Percentiles rank a stretch among this genome's conserved stretches.
Conservation (phyloP, 1,140 invertebrate genomes). For the Bombus sibiricus region DNA sequence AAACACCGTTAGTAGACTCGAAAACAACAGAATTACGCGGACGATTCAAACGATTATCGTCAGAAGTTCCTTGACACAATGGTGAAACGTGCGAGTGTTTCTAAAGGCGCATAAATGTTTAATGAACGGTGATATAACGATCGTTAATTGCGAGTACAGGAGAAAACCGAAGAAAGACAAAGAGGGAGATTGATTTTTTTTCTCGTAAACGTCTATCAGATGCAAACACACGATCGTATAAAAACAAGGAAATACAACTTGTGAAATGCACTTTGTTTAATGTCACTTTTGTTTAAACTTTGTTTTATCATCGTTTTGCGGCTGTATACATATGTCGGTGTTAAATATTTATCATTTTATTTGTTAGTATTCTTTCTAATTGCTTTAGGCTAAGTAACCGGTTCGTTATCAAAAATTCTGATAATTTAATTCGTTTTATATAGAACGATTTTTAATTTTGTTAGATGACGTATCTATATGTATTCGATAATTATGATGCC, state of each 20-base stretch:
- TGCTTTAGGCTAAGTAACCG: background rate
- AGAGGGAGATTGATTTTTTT: slow-evolving; percentile 10
- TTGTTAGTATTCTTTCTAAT: background rate
- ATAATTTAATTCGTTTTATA: background rate
- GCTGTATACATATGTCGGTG: background rate
- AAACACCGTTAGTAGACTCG: background rate
- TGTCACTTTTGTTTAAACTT: background rate
- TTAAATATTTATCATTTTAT: background rate
- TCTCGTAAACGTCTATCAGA: background rate
- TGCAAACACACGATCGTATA: background rate
- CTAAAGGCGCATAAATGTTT: slow-evolving; percentile 55
- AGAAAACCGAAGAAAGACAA: background rate
- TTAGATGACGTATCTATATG: background rate
- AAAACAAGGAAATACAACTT: background rate
- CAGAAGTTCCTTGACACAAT: slow-evolving; percentile 59
- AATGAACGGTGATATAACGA: slow-evolving; percentile 64
- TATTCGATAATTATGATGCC: background rate
- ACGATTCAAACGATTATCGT: slow-evolving; percentile 44
- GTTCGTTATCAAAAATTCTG: background rate
- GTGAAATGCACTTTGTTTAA: background rate
- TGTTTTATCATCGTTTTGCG: background rate
- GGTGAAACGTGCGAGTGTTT: slow-evolving; percentile 25
- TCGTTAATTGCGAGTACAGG: slow-evolving; percentile 48
- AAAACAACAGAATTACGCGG: background rate
- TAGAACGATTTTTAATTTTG: background rate